phyloP scores from a whole-genome alignment of 2,113 vertebrate species.

The Onychostoma macrolepis region DNA sequence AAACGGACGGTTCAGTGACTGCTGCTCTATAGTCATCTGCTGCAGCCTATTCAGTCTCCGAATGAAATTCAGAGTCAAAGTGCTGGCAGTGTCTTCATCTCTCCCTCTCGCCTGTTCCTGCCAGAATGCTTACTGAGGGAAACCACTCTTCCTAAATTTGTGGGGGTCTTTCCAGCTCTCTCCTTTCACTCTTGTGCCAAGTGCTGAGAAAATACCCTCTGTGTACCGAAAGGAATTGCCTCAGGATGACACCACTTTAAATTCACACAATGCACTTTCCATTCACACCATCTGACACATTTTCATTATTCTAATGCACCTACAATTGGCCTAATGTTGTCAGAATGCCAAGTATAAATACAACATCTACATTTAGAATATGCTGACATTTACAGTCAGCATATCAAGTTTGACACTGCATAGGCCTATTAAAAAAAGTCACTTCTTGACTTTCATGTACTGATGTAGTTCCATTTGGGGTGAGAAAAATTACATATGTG shows the following conservation, averaged over 20 bases:
- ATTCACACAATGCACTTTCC: slow-evolving; percentile 13
- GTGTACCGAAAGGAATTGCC: slow-evolving; percentile 13
- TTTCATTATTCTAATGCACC: background rate
- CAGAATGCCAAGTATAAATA: background rate
- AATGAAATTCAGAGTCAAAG: slow-evolving; percentile 69
- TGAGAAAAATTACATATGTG: background rate
- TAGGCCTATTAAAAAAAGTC: background rate
- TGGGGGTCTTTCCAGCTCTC: slow-evolving; percentile 39
- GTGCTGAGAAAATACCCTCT: slow-evolving; percentile 21
- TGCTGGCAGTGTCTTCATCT: slow-evolving; percentile 28
- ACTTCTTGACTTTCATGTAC: background rate
- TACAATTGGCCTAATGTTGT: background rate
- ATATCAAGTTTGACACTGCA: background rate
- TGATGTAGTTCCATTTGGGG: background rate
- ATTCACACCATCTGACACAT: slow-evolving; percentile 2
- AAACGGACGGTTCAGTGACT: slow-evolving; percentile 11
- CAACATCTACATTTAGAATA: background rate
- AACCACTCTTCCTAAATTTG: slow-evolving; percentile 30
- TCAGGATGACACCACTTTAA: slow-evolving; percentile 8
- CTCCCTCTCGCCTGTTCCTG: slow-evolving; percentile 36
- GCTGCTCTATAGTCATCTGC: background rate
- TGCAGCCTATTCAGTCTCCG: slow-evolving; percentile 34
- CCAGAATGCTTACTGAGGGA: slow-evolving; percentile 30
- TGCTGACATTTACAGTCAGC: background rate
- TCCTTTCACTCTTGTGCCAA: background rate